Percentiles rank a stretch among this genome's conserved stretches.
These are phyloP conservation scores for Salvator merianae DNA, from an alignment of 2,113 vertebrate species.

Conservation along the genomic window DNA sequence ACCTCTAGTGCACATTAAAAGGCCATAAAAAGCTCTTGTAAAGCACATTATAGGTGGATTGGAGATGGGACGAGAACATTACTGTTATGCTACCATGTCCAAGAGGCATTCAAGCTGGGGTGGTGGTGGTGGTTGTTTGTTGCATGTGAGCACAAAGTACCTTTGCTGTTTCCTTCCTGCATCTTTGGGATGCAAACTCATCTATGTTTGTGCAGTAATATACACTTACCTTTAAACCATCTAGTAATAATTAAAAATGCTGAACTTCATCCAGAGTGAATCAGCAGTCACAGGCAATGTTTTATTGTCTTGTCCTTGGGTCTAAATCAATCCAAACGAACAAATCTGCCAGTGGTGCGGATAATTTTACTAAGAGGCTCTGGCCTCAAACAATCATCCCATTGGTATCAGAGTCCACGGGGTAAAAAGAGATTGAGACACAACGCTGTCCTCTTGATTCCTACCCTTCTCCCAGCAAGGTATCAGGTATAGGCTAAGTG, in stretches of 20 bases:
- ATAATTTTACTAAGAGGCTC: background rate
- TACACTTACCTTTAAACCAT: background rate
- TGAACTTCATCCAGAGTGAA: background rate
- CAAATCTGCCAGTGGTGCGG: background rate
- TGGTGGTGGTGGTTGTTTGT: too few species aligned
- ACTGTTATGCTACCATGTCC: too few species aligned
- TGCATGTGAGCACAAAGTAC: background rate
- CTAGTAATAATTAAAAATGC: background rate
- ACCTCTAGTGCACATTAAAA: too few species aligned
- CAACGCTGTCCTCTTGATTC: background rate
- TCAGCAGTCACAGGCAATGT: background rate
- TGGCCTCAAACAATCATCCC: background rate
- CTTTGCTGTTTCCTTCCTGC: background rate
- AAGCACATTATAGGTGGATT: too few species aligned
- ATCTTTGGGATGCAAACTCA: background rate
- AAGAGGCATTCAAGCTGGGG: too few species aligned
- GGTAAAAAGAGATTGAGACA: conserved; percentile 9
- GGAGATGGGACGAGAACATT: too few species aligned
- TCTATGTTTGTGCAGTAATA: too few species aligned
- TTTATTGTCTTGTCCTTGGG: too few species aligned
- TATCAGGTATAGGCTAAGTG: background rate
- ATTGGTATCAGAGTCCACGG: background rate
- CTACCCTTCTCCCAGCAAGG: background rate
- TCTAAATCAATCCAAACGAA: background rate
- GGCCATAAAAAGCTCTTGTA: too few species aligned